A percentile compares a stretch with the other conserved stretches of the same genome.
phyloP scores from a whole-genome alignment of 2,797 vertebrate species.

The Onychomys arenicola region DNA sequence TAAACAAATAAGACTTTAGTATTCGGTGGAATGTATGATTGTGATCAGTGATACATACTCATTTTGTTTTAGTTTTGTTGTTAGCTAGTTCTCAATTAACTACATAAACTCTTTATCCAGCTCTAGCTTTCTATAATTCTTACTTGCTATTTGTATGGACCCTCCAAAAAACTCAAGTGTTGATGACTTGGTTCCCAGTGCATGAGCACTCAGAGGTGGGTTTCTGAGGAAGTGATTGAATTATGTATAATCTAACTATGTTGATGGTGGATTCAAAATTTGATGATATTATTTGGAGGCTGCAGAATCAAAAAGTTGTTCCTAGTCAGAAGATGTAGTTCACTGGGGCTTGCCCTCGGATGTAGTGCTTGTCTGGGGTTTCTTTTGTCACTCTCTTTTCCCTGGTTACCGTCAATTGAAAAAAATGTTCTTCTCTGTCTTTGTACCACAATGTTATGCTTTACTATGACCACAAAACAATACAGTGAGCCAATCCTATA shows the following conservation, averaged over 20 bases:
- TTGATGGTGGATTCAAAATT: background rate
- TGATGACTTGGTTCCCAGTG: background rate
- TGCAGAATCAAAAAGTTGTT: background rate
- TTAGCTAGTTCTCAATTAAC: constrained; percentile 18
- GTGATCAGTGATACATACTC: background rate
- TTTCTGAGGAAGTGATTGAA: background rate
- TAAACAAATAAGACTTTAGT: background rate
- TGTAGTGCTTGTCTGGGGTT: background rate
- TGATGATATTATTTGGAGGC: background rate
- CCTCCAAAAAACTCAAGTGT: background rate
- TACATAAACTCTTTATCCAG: background rate
- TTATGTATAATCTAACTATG: background rate
- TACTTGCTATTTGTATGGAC: background rate
- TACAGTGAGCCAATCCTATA: background rate
- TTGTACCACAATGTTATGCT: background rate
- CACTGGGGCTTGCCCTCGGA: background rate
- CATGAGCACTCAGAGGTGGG: background rate
- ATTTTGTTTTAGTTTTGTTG: background rate
- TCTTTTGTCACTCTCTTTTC: background rate
- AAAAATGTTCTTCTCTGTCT: background rate
- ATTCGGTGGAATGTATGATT: background rate
- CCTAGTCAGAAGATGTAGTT: background rate
- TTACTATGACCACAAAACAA: background rate
- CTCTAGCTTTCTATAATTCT: constrained; percentile 28
- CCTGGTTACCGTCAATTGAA: background rate